Evolutionary conservation across 2,797 vertebrate genomes (phyloP).

Genomic region (Spinus olivaceus): DNA sequence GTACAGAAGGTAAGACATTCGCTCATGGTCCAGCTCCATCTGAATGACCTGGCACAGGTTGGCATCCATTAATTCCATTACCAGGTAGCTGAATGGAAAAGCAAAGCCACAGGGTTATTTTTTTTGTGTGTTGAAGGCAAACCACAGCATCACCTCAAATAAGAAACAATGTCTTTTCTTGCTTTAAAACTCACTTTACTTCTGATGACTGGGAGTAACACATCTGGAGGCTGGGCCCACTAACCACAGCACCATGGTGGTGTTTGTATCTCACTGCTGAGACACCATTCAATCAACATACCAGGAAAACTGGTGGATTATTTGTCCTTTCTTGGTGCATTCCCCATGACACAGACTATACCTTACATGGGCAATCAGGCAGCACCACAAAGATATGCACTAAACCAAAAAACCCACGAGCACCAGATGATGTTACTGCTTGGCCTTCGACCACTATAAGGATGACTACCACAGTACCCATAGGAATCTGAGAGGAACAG

Average conservation of each 20-base stretch:
- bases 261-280: background rate
- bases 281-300: background rate
- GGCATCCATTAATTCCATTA: constrained; percentile 99
- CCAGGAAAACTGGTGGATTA: background rate
- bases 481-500: background rate
- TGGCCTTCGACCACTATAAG: background rate
- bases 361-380: background rate
- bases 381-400: background rate
- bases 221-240: background rate
- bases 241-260: background rate
- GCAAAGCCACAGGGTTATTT: constrained; percentile 16
- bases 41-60: constrained; percentile 99
- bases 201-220: background rate
- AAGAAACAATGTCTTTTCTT: background rate
- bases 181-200: background rate
- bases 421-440: accelerated
- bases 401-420: background rate
- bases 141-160: background rate
- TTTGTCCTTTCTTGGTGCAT: background rate
- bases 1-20: constrained; percentile 99
- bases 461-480: background rate
- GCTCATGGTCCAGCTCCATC: constrained; percentile 98
- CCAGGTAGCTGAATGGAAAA: constrained; percentile 86
- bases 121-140: background rate
- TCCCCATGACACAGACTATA: background rate